These are phyloP conservation scores for Gallinago paraguaiae DNA, from an alignment of 2,113 vertebrate species.

Conservation along the genomic window DNA sequence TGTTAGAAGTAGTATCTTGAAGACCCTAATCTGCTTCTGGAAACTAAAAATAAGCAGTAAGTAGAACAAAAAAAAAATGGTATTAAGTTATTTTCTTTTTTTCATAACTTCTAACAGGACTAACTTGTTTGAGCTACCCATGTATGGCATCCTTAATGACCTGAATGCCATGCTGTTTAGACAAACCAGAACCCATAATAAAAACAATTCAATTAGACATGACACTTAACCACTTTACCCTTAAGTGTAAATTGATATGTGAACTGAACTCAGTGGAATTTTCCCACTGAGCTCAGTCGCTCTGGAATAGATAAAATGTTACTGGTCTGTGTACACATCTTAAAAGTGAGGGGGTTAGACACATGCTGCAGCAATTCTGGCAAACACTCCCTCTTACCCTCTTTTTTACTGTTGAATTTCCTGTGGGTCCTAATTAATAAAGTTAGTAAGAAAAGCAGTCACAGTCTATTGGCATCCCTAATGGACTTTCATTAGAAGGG, in stretches of 20 bases:
- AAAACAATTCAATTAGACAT: conserved; percentile 46
- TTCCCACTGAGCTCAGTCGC: conserved; percentile 14
- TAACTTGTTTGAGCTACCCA: background rate
- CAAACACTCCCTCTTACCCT: background rate
- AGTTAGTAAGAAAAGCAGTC: conserved; percentile 16
- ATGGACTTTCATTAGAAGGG: conserved; percentile 8
- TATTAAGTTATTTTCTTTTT: background rate
- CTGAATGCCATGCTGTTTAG: conserved; percentile 2
- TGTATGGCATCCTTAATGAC: background rate
- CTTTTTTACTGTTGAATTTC: conserved; percentile 20
- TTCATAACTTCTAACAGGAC: conserved; percentile 11
- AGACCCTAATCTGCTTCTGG: background rate
- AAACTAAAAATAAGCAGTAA: background rate
- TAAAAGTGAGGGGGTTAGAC: background rate
- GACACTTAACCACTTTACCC: conserved; percentile 17
- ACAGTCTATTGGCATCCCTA: background rate
- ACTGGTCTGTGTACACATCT: background rate
- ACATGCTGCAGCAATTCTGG: background rate
- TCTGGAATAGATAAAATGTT: conserved; percentile 10
- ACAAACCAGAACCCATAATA: background rate
- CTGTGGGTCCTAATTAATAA: conserved; percentile 47
- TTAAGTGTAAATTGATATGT: conserved; percentile 39
- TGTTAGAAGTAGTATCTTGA: background rate
- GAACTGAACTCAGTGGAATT: conserved; percentile 15
- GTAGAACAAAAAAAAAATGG: background rate